These are phyloP conservation scores for Epistrophella euchroma DNA, from an alignment of 2,888 invertebrate genomes.

Conservation along the genomic window DNA sequence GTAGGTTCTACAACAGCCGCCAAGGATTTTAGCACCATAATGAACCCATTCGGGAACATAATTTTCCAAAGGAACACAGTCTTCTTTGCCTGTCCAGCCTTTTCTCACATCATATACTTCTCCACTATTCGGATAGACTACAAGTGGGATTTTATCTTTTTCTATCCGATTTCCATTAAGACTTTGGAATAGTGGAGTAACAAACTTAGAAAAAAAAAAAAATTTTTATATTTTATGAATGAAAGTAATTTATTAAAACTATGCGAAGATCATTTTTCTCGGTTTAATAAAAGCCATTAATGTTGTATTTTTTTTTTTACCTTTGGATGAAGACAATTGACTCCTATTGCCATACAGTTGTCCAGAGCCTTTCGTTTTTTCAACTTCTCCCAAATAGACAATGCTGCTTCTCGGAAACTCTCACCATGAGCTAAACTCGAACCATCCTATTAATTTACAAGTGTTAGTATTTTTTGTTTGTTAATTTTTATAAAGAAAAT, in stretches of 20 bases:
- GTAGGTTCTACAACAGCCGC: conserved; percentile 96
- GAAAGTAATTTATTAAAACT: too few species aligned
- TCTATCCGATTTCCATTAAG: conserved; percentile 84
- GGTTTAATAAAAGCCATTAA: neutral
- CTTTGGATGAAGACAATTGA: conserved; percentile 92
- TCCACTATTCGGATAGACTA: conserved; percentile 97
- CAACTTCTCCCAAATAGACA: conserved; percentile 87
- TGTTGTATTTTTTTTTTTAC: too few species aligned
- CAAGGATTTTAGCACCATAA: conserved; percentile 92
- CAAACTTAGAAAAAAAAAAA: conserved; percentile 81
- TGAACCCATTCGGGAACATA: conserved; percentile 92
- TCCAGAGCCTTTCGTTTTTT: conserved; percentile 86
- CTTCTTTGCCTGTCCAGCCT: conserved; percentile 89
- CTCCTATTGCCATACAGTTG: conserved; percentile 92
- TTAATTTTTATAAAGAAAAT: neutral
- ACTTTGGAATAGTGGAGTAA: conserved; percentile 86
- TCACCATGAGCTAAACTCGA: conserved; percentile 90
- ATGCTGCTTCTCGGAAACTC: conserved; percentile 89
- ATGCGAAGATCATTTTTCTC: too few species aligned
- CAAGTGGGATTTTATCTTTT: conserved; percentile 87
- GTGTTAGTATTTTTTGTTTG: neutral
- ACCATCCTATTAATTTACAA: conserved; percentile 85
- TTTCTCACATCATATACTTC: conserved; percentile 81
- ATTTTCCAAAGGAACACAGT: conserved; percentile 88
- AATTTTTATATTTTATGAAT: neutral